phyloP scores from a whole-genome alignment of 2,797 vertebrate species.

The Odontamblyopus lacepedii region DNA sequence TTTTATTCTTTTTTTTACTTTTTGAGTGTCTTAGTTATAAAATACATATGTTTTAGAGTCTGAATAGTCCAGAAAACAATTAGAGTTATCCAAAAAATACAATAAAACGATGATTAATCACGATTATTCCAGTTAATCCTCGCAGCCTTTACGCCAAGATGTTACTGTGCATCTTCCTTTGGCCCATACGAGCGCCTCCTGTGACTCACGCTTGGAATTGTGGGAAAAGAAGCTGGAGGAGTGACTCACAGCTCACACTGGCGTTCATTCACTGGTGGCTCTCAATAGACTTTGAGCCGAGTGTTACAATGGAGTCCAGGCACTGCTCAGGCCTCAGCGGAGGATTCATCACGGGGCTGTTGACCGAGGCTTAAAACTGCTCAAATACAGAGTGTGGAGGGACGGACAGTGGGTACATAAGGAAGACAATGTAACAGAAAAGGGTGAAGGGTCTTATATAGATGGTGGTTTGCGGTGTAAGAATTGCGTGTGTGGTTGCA shows the following conservation, averaged over 20 bases:
- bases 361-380: conserved; percentile 31
- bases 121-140: no score
- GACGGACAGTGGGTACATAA: conserved; percentile 7
- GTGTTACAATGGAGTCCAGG: conserved; percentile 28
- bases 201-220: not conserved
- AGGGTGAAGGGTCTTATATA: not conserved
- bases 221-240: conserved; percentile 20
- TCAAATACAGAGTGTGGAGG: conserved; percentile 16
- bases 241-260: conserved; percentile 30
- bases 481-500: no score
- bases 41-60: no score
- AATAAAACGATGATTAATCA: no score
- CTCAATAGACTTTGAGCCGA: conserved; percentile 32
- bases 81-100: no score
- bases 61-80: no score
- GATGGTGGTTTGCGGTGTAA: not conserved
- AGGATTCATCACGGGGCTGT: conserved; percentile 32
- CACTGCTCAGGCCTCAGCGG: conserved; percentile 30
- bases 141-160: not conserved
- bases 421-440: not conserved
- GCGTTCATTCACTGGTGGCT: conserved; percentile 25
- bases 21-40: no score
- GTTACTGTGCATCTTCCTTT: not conserved
- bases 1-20: no score
- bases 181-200: not conserved